A percentile compares a stretch with the other conserved stretches of the same genome.
Evolutionary conservation across 2,888 invertebrate genomes (phyloP).

Genomic region (Pecten maximus): DNA sequence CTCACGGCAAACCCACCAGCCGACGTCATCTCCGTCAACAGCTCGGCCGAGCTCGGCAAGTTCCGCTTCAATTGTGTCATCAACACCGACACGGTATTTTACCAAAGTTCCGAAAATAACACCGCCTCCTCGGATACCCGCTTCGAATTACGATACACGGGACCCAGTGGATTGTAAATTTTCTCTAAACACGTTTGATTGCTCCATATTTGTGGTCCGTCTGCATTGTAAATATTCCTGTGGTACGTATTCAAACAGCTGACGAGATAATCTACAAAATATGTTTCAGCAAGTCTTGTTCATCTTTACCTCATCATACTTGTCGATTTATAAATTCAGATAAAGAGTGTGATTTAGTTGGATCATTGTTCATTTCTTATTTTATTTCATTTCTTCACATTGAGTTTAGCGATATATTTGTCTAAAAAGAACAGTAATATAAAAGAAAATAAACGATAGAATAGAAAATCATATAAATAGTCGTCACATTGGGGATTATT

Average conservation of each 20-base stretch:
- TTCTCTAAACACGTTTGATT: constrained; percentile 38
- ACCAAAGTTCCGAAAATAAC: neutral
- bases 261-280: neutral
- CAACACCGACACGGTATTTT: neutral
- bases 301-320: neutral
- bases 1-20: neutral
- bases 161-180: constrained; percentile 51
- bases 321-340: too few species aligned
- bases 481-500: too few species aligned
- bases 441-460: too few species aligned
- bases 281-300: neutral
- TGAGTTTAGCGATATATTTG: too few species aligned
- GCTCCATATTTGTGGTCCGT: constrained; percentile 39
- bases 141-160: constrained; percentile 46
- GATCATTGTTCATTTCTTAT: too few species aligned
- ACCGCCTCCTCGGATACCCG: constrained; percentile 45
- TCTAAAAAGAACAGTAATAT: too few species aligned
- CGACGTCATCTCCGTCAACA: neutral
- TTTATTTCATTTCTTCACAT: too few species aligned
- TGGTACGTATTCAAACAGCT: constrained; percentile 19
- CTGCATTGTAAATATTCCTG: constrained; percentile 52
- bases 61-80: neutral
- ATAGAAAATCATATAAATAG: too few species aligned
- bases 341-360: too few species aligned
- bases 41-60: neutral